Percentiles rank a stretch among this genome's conserved stretches.
These are phyloP conservation scores for Drosophila arizonae DNA, from an alignment of 1,140 invertebrate species.

Conservation along the genomic window DNA sequence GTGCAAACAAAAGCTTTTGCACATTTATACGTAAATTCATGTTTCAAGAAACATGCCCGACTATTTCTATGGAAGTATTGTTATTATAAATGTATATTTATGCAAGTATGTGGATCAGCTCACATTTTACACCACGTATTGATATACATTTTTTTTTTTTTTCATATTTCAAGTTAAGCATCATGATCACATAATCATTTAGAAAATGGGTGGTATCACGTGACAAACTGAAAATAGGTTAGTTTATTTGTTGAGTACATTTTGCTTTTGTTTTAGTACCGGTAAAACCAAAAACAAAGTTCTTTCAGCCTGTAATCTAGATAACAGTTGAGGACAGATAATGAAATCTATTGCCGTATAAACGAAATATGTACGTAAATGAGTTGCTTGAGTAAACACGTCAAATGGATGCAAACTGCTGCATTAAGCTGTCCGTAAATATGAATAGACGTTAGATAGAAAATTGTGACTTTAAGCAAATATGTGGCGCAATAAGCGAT, in stretches of 20 bases:
- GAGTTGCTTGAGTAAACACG: conserved; percentile 47
- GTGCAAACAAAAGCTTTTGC: conserved; percentile 5
- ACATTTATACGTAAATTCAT: neutral
- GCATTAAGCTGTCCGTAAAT: conserved; percentile 45
- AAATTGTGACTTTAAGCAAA: conserved; percentile 26
- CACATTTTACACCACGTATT: conserved; percentile 22
- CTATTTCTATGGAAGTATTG: conserved; percentile 11
- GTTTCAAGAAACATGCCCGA: conserved; percentile 1
- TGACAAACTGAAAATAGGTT: neutral
- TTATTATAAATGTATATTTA: neutral
- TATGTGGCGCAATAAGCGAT: conserved; percentile 25
- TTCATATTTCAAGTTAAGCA: conserved; percentile 11
- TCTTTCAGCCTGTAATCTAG: conserved; percentile 7
- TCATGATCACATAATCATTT: conserved; percentile 6
- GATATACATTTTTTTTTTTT: conserved; percentile 1
- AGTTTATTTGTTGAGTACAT: neutral
- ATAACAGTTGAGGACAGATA: conserved; percentile 11
- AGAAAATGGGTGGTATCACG: conserved; percentile 5
- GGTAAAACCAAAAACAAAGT: conserved; percentile 5
- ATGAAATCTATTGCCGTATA: conserved; percentile 12
- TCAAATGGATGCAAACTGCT: conserved; percentile 41
- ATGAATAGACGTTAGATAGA: conserved; percentile 23
- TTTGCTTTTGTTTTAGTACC: neutral
- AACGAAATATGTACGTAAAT: conserved; percentile 36
- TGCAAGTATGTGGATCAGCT: neutral